phyloP scores from a whole-genome alignment of 2,797 vertebrate species.

The Parambassis ranga region DNA sequence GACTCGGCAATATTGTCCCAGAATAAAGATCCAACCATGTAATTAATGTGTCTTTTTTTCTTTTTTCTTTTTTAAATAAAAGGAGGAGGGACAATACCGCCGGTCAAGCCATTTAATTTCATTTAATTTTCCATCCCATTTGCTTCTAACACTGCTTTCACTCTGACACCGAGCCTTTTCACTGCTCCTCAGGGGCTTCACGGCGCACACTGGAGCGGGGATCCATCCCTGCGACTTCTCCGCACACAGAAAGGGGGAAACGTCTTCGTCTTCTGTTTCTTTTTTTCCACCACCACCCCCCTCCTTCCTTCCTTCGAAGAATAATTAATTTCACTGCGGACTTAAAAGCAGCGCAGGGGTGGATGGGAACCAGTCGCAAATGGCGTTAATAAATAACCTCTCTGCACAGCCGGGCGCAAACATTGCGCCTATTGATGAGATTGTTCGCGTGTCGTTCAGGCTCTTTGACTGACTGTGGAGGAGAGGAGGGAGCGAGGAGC shows the following conservation, averaged over 20 bases:
- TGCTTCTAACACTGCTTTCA: constrained; percentile 89
- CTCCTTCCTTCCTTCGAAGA: constrained; percentile 78
- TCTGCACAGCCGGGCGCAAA: constrained; percentile 90
- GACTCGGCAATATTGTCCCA: constrained; percentile 89
- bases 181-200: constrained; percentile 84
- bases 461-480: constrained; percentile 84
- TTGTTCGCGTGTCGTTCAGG: constrained; percentile 96
- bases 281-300: constrained; percentile 69
- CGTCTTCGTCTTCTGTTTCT: constrained; percentile 64
- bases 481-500: constrained; percentile 76
- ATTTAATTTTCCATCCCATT: constrained; percentile 99
- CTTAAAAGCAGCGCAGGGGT: constrained; percentile 83
- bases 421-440: constrained; percentile 92
- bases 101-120: constrained; percentile 98
- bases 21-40: constrained; percentile 94
- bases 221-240: constrained; percentile 83
- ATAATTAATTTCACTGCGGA: constrained; percentile 89
- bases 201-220: constrained; percentile 86
- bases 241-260: constrained; percentile 89
- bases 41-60: constrained; percentile 95
- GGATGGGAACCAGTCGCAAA: constrained; percentile 94
- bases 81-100: constrained; percentile 87
- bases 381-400: constrained; percentile 97
- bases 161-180: constrained; percentile 88
- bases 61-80: constrained; percentile 75